These are phyloP conservation scores for Himalopsyche tibetana DNA, from an alignment of 2,888 invertebrate genomes.

Conservation along the genomic window DNA sequence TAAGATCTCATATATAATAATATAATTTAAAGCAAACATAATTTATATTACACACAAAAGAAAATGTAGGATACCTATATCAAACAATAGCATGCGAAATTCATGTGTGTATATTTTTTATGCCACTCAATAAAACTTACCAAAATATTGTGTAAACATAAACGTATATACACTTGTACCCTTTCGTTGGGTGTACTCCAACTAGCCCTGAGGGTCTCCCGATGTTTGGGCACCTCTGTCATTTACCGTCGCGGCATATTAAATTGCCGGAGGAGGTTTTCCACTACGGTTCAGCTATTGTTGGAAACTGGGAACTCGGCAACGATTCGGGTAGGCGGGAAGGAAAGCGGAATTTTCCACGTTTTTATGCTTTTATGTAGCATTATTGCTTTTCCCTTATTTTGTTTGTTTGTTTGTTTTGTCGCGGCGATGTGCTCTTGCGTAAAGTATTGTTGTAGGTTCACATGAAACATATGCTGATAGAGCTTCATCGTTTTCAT, in stretches of 20 bases:
- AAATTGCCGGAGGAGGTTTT: conserved; percentile 15
- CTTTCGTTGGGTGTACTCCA: neutral
- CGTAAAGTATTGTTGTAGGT: neutral
- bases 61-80: too few relatives aligned
- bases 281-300: conserved; percentile 10
- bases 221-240: conserved; percentile 22
- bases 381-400: conserved; percentile 28
- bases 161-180: neutral
- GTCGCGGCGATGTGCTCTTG: neutral
- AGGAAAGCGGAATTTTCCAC: conserved; percentile 19
- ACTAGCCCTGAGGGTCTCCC: neutral
- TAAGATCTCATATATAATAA: too few relatives aligned
- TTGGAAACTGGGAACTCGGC: neutral
- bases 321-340: neutral
- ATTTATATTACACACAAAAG: too few relatives aligned
- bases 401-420: conserved; percentile 9
- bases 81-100: too few relatives aligned
- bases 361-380: neutral
- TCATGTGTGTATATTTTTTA: neutral
- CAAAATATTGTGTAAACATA: neutral
- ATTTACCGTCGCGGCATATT: conserved; percentile 23
- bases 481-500: too few relatives aligned
- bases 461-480: too few relatives aligned
- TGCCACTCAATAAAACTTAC: neutral
- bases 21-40: too few relatives aligned